Base-by-base conservation (phyloP, 2,797 vertebrate species). In the Notoglanidium macrostoma region DNA sequence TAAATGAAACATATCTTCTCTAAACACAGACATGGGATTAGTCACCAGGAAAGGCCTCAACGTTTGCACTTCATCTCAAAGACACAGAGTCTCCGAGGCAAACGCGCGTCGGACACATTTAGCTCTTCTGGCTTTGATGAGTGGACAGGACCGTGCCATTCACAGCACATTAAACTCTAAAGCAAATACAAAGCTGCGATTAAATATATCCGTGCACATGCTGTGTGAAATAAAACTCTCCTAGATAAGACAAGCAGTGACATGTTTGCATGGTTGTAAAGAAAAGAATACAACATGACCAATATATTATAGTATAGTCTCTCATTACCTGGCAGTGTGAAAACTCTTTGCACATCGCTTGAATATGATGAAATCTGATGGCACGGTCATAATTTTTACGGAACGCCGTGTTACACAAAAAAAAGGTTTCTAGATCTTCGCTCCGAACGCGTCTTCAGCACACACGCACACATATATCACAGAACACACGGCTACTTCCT, bases 1-100 rank as follows among this genome's bases (percentile, higher is more conserved):
- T 61, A 81, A 70, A 49, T 86, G 72, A 90, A 93, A 80, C 55
- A 61, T 89, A 87, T 91, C 85, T 88, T 91, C 49, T 76, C 44
- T 63, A 73, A 76, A 57, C 84, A 90, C 93, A 86, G 84, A 12
- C 44, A 81, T 0, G 55, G 90, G 86, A 91, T 93, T 88, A 85
- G 87, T 85, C 59, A 86, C 84, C 63, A 89, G 87, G 89, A 89
- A 84, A 90, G 93, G 10, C 46, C 70, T 76, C 59, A n/a, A 59
- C 70, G 86, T 51, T n/a, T 86, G 32, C 57, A 49, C 80, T 84
- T 54, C 90, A 85, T 88, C 29, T 90, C 77, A 85, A 87, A 91
- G 77, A 83, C 87, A 84, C 51, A 2, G 15, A 15, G 44, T 46
- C 0, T 46, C 70, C 10, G 19, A 46, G 68, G 40, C 70, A 73